A percentile compares a stretch with the other conserved stretches of the same genome.
Evolutionary conservation across 2,113 vertebrate species (phyloP).

Genomic region (Saccopteryx bilineata): DNA sequence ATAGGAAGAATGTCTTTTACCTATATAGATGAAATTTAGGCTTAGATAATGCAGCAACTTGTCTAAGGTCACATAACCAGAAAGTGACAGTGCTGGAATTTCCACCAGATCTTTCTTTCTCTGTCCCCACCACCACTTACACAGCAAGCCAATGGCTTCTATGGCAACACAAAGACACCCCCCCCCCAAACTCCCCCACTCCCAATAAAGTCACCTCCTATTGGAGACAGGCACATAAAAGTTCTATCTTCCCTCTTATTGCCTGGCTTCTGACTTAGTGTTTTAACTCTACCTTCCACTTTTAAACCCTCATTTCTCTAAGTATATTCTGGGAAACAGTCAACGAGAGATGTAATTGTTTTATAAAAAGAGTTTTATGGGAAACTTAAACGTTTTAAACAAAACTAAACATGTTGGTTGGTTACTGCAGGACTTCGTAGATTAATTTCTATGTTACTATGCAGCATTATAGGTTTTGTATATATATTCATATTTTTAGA

Average conservation of each 20-base stretch:
- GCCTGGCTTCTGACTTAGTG: not conserved
- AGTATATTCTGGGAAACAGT: not conserved
- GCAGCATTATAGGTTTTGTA: not conserved
- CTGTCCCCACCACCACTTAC: not conserved
- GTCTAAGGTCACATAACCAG: not conserved
- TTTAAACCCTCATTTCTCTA: slow-evolving; percentile 6
- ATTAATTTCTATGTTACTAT: slow-evolving; percentile 29
- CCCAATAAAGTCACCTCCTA: not conserved
- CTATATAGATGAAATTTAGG: not conserved
- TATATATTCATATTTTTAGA: slow-evolving; percentile 28
- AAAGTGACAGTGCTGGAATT: not conserved
- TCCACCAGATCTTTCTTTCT: not conserved
- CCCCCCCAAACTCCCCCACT: too few species aligned
- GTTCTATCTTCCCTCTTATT: slow-evolving; percentile 14
- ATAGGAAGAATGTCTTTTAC: not conserved
- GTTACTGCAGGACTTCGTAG: slow-evolving; percentile 23
- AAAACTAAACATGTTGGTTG: not conserved
- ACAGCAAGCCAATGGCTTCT: not conserved
- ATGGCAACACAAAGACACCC: not conserved
- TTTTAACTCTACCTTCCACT: slow-evolving; percentile 20
- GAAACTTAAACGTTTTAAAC: not conserved
- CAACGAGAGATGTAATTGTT: not conserved
- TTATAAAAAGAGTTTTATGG: not conserved
- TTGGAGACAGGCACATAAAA: not conserved
- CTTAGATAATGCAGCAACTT: slow-evolving; percentile 37